A percentile compares a stretch with the other conserved stretches of the same genome.
Evolutionary conservation across 1,140 invertebrate genomes (phyloP).

Genomic region (Thaumetopoea pityocampa): DNA sequence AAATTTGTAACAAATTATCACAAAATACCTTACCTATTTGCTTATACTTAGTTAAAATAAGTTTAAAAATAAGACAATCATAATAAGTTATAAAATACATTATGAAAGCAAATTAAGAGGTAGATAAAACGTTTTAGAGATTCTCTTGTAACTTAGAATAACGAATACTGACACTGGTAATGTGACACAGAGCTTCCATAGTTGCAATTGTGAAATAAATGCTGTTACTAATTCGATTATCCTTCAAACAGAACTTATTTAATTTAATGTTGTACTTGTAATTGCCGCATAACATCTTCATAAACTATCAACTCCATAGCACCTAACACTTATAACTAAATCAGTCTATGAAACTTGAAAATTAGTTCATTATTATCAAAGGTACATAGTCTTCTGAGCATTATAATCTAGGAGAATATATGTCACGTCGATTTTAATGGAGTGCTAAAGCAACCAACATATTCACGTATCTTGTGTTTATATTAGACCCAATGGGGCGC

Average conservation of each 20-base stretch:
- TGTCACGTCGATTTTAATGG: no score
- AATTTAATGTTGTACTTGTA: slow-evolving; percentile 10
- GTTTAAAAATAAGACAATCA: slow-evolving; percentile 40
- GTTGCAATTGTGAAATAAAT: slow-evolving; percentile 2
- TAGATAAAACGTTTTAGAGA: slow-evolving; percentile 69
- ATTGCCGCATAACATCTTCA: slow-evolving; percentile 27
- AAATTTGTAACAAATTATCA: slow-evolving; percentile 42
- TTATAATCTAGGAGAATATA: slow-evolving; percentile 24
- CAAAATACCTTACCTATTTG: slow-evolving; percentile 30
- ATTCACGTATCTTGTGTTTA: no score
- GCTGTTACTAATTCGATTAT: not conserved
- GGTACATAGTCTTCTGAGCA: slow-evolving; percentile 40
- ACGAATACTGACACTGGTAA: slow-evolving; percentile 69
- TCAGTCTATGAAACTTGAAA: slow-evolving; percentile 66
- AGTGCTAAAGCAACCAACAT: no score
- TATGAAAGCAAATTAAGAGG: slow-evolving; percentile 66
- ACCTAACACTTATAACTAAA: slow-evolving; percentile 59
- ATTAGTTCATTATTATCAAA: slow-evolving; percentile 43
- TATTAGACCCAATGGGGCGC: no score
- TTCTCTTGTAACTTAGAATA: slow-evolving; percentile 59
- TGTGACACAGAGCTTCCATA: slow-evolving; percentile 17
- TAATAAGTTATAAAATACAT: slow-evolving; percentile 58
- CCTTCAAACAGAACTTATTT: slow-evolving; percentile 4
- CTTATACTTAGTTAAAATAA: slow-evolving; percentile 28
- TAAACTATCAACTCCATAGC: slow-evolving; percentile 37